These are phyloP conservation scores for Drosophila multiciliata DNA, from an alignment of 2,888 invertebrate genomes.

Conservation along the genomic window DNA sequence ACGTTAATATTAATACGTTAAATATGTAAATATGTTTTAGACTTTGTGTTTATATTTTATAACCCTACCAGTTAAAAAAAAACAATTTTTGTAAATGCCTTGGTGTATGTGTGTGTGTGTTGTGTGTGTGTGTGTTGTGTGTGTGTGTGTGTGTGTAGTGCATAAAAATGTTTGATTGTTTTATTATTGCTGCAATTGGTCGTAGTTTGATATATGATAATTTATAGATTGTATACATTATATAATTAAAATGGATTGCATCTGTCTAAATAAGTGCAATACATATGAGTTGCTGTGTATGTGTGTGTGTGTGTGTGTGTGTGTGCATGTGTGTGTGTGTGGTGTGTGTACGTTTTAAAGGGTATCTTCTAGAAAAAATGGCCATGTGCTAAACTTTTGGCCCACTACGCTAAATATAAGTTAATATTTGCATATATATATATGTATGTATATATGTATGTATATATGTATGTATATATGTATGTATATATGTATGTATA, in stretches of 20 bases:
- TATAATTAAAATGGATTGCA: slow-evolving; percentile 23
- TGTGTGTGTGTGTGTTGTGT: slow-evolving; percentile 7
- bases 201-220: slow-evolving; percentile 23
- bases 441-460: slow-evolving; percentile 38
- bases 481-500: too few species aligned
- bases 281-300: neutral
- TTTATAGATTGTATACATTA: slow-evolving; percentile 30
- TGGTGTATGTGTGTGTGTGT: slow-evolving; percentile 26
- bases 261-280: slow-evolving; percentile 7
- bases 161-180: slow-evolving; percentile 34
- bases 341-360: slow-evolving; percentile 11
- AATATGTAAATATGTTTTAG: slow-evolving; percentile 40
- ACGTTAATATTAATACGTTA: slow-evolving; percentile 53
- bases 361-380: slow-evolving; percentile 32
- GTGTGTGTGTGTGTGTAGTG: slow-evolving; percentile 16
- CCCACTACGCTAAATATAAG: slow-evolving; percentile 41
- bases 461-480: slow-evolving; percentile 34
- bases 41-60: slow-evolving; percentile 22
- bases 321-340: slow-evolving; percentile 12
- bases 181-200: slow-evolving; percentile 47
- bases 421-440: slow-evolving; percentile 11
- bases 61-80: slow-evolving; percentile 53
- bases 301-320: slow-evolving; percentile 9
- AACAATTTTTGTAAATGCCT: slow-evolving; percentile 50
- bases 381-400: slow-evolving; percentile 37